Evolutionary conservation across 2,797 vertebrate genomes (phyloP).

Genomic region (Coracias cyanogaster): DNA sequence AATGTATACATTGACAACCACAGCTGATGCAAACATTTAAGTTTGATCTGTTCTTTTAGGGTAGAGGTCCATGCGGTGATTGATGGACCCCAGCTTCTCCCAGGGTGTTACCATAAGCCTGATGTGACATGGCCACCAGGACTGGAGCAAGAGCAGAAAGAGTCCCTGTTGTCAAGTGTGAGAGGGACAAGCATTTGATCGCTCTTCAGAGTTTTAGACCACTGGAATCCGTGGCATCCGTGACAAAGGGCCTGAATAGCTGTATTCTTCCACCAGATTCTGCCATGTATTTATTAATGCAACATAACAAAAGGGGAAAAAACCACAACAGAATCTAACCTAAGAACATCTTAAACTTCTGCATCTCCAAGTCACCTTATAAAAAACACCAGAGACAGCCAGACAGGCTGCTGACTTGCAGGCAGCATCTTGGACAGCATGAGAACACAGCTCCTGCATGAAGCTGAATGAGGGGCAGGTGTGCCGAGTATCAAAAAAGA

Average conservation of each 20-base stretch:
- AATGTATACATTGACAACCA: not conserved
- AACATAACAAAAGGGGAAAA: not conserved
- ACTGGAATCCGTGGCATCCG: not conserved
- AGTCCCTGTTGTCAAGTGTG: not conserved
- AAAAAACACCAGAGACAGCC: not conserved
- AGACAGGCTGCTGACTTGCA: not conserved
- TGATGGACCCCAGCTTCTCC: not conserved
- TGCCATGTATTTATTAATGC: not conserved
- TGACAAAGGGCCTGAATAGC: not conserved
- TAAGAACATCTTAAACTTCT: not conserved
- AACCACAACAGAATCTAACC: not conserved
- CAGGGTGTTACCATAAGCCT: not conserved
- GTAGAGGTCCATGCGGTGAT: not conserved
- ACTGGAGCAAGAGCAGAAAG: not conserved
- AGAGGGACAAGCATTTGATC: not conserved
- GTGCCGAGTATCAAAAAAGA: not conserved
- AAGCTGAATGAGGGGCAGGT: not conserved
- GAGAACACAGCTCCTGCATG: not conserved
- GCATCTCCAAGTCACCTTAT: not conserved
- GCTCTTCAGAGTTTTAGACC: not conserved
- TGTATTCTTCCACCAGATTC: not conserved
- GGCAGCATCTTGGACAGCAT: rapidly evolving
- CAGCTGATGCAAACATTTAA: not conserved
- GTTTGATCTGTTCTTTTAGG: not conserved
- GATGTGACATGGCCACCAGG: not conserved